Base-by-base conservation (phyloP, 2,888 invertebrate species). In the Agrotis segetum region DNA sequence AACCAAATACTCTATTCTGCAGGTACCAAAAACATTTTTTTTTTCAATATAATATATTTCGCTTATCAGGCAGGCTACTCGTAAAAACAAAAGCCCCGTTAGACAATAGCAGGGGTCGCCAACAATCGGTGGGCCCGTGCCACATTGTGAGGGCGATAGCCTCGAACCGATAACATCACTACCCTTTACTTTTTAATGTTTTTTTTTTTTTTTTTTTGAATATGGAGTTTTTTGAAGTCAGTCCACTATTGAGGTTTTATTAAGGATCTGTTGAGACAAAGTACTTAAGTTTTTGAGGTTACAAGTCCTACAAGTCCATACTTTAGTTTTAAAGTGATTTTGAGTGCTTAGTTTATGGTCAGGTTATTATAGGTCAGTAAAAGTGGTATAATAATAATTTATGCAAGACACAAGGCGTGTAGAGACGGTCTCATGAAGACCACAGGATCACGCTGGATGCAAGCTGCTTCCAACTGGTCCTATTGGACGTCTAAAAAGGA, bases 51-150 rank as follows among this genome's bases (percentile, higher is more conserved):
- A 79, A 79, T 73, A 75, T 77, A 78, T 73, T 78, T 66, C 63
- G 67, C 87, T 90, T 90, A 88, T 89, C 87, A 85, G 67, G 70
- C 81, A 73, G 84, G 75, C 88, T 88, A 87, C 86, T 88, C 70
- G 73, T 84, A 83, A 83, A 90, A 88, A 88, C 89, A 88, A 92
- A 88, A 86, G 84, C 74, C 61, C 58, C 71, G 86, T 88, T 88
- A 88, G 85, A 91, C 90, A 91, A 91, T 88, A 83, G 85, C 82
- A 80, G 87, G 88, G 89, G 89, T 87, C 87, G 86, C 75, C 86
- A 85, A 86, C 87, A 86, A 85, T 88, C 79, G 82, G 84, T 82
- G 67, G 87, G 88, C 92, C 87, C 91, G 92, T 91, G 93, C 90
- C 89, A 87, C 84, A 88, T 87, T 88, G 87, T 89, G 82, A 82